Base-by-base conservation (phyloP, 2,888 invertebrate species). In the Polydrusus cervinus region DNA sequence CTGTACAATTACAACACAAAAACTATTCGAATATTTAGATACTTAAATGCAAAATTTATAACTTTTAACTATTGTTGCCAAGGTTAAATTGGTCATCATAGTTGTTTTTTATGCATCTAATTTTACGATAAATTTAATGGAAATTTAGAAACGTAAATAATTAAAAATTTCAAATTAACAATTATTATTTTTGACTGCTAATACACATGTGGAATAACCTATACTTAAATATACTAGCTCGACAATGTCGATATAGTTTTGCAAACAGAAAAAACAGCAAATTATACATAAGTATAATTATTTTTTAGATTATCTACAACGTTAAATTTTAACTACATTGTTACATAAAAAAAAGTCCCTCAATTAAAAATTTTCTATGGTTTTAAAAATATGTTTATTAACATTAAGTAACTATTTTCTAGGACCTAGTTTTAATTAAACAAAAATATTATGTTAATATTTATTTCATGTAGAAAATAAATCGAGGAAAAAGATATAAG, bases 41-140 rank as follows among this genome's bases (percentile, higher is more conserved):
- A 62, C 51, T 60, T 68, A 30, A 62, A 67, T 43, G 61, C 25
- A 66, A 74, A 74, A 77, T 74, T 71, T 77, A 76, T 74, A 60
- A 76, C 62, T 75, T 62, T 72, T 60, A 75, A 65, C 73, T 73
- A 71, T 74, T 68, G 61, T 60, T 45, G 73, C 49, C 77, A 77
- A 77, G 77, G 77, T 77, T 77, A 77, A 74, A 71, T 67, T 74
- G 74, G 74, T 74, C 77, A 74, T 74, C 77, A 62, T 47, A 60
- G 68, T 74, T 71, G 67, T 74, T 74, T 60, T 76, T 71, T 76
- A 76, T 73, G 72, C 72, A 73, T 73, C 73, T 68, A 76, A 71
- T 76, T 76, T 76, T 34, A 71, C 74, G 76, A 76, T 76, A 76
- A 76, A 71, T 76, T 73, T 74, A 76, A 74, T 76, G 74, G 60